phyloP scores from a whole-genome alignment of 2,888 invertebrate genomes.

The Busseola fusca region DNA sequence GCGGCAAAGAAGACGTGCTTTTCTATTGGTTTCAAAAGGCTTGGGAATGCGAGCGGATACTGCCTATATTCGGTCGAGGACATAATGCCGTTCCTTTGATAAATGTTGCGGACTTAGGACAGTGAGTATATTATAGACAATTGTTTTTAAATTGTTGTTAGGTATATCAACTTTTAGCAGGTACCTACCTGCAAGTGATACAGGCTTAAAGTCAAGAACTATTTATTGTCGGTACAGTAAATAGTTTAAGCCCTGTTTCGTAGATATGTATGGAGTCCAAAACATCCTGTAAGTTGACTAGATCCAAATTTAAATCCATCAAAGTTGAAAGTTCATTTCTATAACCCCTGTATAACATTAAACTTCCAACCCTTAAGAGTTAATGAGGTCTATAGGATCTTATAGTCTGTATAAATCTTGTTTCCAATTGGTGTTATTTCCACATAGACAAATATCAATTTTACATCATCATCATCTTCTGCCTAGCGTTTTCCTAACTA shows the following conservation, averaged over 20 bases:
- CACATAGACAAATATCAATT: background rate
- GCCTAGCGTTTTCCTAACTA: no score
- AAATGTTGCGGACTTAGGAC: constrained; percentile 90
- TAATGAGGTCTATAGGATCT: no score
- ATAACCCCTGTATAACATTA: no score
- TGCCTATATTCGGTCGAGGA: constrained; percentile 90
- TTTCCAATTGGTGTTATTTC: background rate
- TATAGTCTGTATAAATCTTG: background rate
- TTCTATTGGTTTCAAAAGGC: constrained; percentile 91
- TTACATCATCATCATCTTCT: no score
- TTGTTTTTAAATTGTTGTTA: background rate
- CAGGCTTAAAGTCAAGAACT: no score
- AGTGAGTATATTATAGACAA: constrained; percentile 73
- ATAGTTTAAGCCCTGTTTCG: no score
- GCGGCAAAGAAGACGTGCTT: constrained; percentile 90
- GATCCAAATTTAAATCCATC: background rate
- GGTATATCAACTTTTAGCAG: background rate
- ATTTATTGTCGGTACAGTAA: no score
- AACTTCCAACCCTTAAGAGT: no score
- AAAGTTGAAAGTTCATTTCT: background rate
- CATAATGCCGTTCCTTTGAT: constrained; percentile 90
- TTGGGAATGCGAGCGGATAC: constrained; percentile 89
- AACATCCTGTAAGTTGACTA: background rate
- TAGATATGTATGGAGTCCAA: no score
- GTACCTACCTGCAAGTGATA: background rate